phyloP scores from a whole-genome alignment of 2,888 invertebrate species.

The Hyles lineata region DNA sequence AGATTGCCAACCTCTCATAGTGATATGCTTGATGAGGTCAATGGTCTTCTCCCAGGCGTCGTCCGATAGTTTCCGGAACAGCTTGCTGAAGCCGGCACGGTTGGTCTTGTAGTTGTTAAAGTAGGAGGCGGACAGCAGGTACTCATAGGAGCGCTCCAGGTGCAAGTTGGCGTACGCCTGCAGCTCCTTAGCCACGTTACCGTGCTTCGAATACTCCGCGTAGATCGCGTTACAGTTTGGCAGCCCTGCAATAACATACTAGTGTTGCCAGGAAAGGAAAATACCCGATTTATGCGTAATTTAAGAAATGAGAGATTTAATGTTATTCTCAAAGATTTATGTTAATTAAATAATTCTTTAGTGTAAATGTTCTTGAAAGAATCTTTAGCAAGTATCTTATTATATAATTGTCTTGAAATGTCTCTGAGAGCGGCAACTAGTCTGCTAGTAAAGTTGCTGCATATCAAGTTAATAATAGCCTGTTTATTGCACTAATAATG shows the following conservation, averaged over 20 bases:
- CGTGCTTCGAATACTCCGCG: constrained; percentile 86
- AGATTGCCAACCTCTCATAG: constrained; percentile 88
- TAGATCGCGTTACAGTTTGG: constrained; percentile 87
- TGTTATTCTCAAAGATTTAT: background rate
- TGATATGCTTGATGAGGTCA: constrained; percentile 90
- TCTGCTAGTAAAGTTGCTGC: no score
- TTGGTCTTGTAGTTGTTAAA: constrained; percentile 91
- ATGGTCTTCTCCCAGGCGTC: constrained; percentile 90
- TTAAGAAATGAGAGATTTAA: background rate
- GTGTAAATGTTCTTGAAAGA: no score
- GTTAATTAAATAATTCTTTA: no score
- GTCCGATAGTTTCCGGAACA: constrained; percentile 90
- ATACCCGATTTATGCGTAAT: constrained; percentile 22
- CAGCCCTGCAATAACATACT: constrained; percentile 56
- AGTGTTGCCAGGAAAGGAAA: constrained; percentile 22
- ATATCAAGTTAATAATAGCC: no score
- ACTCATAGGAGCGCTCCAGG: constrained; percentile 90
- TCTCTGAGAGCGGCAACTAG: no score
- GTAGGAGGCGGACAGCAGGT: constrained; percentile 89
- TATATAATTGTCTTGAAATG: no score
- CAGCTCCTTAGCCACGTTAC: constrained; percentile 69
- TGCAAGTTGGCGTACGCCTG: constrained; percentile 87
- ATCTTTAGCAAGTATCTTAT: no score
- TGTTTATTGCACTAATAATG: no score
- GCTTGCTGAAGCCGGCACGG: constrained; percentile 90